Evolutionary conservation across 2,888 invertebrate species (phyloP), one percentile per base, ranked within the genome.

Genomic region (Hoplodrina blanda): DNA sequence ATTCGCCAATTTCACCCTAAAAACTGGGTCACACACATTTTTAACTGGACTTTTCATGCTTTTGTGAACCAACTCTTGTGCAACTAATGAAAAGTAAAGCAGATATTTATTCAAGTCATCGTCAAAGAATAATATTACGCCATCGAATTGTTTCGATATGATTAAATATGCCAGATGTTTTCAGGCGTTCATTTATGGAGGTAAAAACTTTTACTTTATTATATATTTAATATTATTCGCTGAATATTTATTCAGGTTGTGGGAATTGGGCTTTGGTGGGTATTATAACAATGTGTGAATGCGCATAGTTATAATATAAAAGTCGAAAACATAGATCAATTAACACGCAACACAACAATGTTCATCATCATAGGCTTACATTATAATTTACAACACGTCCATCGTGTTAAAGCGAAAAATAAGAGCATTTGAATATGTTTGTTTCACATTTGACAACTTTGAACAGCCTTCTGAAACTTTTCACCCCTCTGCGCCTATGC

Each of bases 391-490:
- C 11, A 41, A 41, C 13, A 13, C 13, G 13, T 41, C 41, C 41
- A 53, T 19, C 49, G 33, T 30, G 10, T 4, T 20, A 54, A 76
- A 59, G 11, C 11, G 5, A 67, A 54, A 53, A 55, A 69, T 33
- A 76, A 76, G 41, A 54, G 13, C 44, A 49, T 44, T 60, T n/a
- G 10, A 59, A 54, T 44, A 25, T 50, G 54, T 57, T 59, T 54
- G 76, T 76, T 59, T 55, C 41, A 41, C 25, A 46, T 46, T 46
- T 55, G 33, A 59, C 54, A 76, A 60, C 54, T 25, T 76, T 76
- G 41, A 60, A 46, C 59, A 60, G 19, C 17, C 19, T 55, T 4
- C 59, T 15, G n/a, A 76, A 73, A 73, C 44, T 76, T 76, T 76
- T 55, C 19, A 17, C 69, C 77, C 49, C 50, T 44, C 30, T 25